Base-by-base conservation (phyloP, 2,797 vertebrate genomes). In the Catostomus latipinnis region DNA sequence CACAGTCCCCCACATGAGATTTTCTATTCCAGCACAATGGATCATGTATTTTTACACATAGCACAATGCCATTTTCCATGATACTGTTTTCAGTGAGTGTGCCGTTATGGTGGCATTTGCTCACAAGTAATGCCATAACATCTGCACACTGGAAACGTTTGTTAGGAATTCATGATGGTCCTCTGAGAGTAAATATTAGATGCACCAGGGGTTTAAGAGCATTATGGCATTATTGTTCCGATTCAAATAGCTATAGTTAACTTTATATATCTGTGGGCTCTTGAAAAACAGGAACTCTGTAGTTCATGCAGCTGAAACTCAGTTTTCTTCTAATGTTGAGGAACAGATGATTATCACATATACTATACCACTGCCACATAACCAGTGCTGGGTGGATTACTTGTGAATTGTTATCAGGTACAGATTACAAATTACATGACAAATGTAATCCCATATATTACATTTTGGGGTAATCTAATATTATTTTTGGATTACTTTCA, bases 11-110 rank as follows among this genome's bases (percentile, higher is more conserved):
- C 34, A 49, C 16, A 9, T 4, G 12, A 61, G 43, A 56, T 54
- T 76, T 76, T 60, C 9, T 34, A 34, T 48, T 72, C 54, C 43
- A 48, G 58, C 18, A 58, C 54, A 57, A 48, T 18, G n/a, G 14
- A 18, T 48, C 45, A 13, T 60, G 56, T 18, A 18, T 72, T 60
- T 58, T 49, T 57, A 71, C 34, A 71, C n/a, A 14, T 6, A 54
- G 43, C 8, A 14, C 74, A 67, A 5, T 69, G 13, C 65, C 49
- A 34, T 60, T 60, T 72, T 56, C 70, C 56, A 58, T 13, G 43
- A 49, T 16, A 46, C 8, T 63, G 4, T 46, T 71, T 68, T 50
- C 12, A 7, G 8, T 48, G 6, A 16, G 13, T 16, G 14, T 58
- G 14, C 57, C 14, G 53, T 63, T 62, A 14, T 48, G 5, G 46